Evolutionary conservation across 2,888 invertebrate species (phyloP).

Genomic region (Mesoligia furuncula): DNA sequence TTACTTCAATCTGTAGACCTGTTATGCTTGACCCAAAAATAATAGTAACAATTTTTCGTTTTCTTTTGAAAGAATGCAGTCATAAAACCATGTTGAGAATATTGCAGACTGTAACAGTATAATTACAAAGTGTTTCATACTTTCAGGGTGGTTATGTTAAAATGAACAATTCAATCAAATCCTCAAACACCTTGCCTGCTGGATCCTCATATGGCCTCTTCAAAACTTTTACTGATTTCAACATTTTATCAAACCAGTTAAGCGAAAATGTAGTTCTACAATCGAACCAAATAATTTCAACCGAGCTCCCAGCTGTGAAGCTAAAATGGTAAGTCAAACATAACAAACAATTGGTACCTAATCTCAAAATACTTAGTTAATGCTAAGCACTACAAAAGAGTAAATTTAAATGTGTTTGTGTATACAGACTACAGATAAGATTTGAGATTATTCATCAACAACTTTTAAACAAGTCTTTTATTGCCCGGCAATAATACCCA

Average conservation of each 20-base stretch:
- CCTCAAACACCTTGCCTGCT: constrained; percentile 93
- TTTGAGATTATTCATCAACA: constrained; percentile 7
- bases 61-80: constrained; percentile 30
- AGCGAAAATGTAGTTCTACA: constrained; percentile 91
- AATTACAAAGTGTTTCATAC: constrained; percentile 25
- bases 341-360: background rate
- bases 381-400: constrained; percentile 13
- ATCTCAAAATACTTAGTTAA: constrained; percentile 18
- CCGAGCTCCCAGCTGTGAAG: constrained; percentile 86
- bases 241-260: constrained; percentile 91
- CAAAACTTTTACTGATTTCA: constrained; percentile 94
- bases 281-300: constrained; percentile 89
- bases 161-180: constrained; percentile 92
- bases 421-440: constrained; percentile 21
- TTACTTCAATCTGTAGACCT: constrained; percentile 4
- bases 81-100: constrained; percentile 33
- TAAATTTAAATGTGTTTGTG: constrained; percentile 27
- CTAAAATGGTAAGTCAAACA: constrained; percentile 76
- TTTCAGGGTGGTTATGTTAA: constrained; percentile 92
- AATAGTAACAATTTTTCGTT: constrained; percentile 4
- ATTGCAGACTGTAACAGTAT: background rate
- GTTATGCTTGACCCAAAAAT: constrained; percentile 16
- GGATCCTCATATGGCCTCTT: constrained; percentile 94
- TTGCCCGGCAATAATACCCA: constrained; percentile 7
- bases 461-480: background rate